These are phyloP conservation scores for Bucco capensis DNA, from an alignment of 2,113 vertebrate species.

Conservation along the genomic window DNA sequence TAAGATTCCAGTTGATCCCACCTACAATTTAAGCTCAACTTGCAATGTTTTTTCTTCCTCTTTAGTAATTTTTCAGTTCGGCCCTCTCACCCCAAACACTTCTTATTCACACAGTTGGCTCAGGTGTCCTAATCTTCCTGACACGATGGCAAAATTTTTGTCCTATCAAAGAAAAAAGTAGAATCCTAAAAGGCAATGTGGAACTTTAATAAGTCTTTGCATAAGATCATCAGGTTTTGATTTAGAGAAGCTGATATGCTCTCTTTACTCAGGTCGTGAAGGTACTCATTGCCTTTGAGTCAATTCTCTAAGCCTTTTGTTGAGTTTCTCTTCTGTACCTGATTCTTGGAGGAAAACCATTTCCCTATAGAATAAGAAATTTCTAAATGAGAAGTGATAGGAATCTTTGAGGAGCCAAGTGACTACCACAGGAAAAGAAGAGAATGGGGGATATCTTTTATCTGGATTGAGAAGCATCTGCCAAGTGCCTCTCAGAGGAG, in stretches of 20 bases:
- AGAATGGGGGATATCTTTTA: constrained; percentile 53
- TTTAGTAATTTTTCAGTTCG: neutral
- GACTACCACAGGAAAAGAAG: constrained; percentile 7
- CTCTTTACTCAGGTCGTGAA: neutral
- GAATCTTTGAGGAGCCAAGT: constrained; percentile 21
- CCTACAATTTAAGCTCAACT: neutral
- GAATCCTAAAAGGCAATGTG: neutral
- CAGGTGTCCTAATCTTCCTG: neutral
- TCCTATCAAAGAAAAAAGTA: neutral
- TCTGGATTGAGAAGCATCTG: constrained; percentile 46
- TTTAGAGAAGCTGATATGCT: neutral
- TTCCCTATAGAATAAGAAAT: constrained; percentile 5
- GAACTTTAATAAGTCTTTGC: neutral
- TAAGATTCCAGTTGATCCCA: neutral
- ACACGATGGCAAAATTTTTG: neutral
- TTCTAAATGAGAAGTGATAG: constrained; percentile 18
- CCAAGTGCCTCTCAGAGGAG: constrained; percentile 41
- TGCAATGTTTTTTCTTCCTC: neutral
- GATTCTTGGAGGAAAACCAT: neutral
- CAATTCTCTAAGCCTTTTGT: constrained; percentile 13
- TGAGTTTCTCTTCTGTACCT: neutral
- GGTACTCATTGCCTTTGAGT: constrained; percentile 2
- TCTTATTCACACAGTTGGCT: neutral
- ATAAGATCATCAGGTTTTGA: neutral
- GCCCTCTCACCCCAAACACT: neutral